Percentiles rank a stretch among this genome's conserved stretches.
These are phyloP conservation scores for Tragelaphus scriptus DNA, from an alignment of 2,113 vertebrate genomes.

Conservation along the genomic window DNA sequence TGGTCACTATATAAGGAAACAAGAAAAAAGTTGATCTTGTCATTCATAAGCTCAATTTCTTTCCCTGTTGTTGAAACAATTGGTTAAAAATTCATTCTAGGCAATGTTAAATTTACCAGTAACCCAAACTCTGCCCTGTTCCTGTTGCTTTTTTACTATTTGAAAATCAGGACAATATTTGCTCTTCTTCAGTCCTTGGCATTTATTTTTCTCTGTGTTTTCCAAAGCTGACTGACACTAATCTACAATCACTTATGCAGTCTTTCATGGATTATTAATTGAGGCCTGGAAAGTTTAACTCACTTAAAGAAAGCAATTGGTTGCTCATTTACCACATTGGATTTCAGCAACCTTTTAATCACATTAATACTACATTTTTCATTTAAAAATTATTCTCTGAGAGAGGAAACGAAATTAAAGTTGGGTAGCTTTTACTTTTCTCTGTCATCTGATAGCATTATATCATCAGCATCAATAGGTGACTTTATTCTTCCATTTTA, in stretches of 20 bases:
- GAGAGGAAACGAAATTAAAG: neutral
- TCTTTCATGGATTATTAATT: neutral
- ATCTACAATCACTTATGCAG: neutral
- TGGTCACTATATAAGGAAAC: neutral
- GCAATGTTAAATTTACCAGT: neutral
- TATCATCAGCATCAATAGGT: neutral
- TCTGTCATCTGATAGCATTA: neutral
- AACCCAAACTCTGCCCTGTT: neutral
- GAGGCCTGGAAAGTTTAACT: neutral
- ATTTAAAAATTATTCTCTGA: neutral
- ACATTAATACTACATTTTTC: neutral
- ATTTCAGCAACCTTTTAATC: neutral
- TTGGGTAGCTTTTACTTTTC: neutral
- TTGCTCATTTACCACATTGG: neutral
- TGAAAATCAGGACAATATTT: neutral
- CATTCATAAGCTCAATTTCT: neutral
- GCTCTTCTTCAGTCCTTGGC: neutral
- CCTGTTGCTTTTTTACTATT: neutral
- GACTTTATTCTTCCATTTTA: neutral
- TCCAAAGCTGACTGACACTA: neutral
- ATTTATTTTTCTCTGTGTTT: constrained; percentile 4
- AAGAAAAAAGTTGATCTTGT: neutral
- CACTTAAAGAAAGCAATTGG: neutral
- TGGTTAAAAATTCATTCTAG: neutral
- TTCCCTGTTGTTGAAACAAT: neutral